Percentiles rank a stretch among this genome's conserved stretches.
Evolutionary conservation across 1,140 invertebrate species (phyloP).

Genomic region (Probaryconus sp.): DNA sequence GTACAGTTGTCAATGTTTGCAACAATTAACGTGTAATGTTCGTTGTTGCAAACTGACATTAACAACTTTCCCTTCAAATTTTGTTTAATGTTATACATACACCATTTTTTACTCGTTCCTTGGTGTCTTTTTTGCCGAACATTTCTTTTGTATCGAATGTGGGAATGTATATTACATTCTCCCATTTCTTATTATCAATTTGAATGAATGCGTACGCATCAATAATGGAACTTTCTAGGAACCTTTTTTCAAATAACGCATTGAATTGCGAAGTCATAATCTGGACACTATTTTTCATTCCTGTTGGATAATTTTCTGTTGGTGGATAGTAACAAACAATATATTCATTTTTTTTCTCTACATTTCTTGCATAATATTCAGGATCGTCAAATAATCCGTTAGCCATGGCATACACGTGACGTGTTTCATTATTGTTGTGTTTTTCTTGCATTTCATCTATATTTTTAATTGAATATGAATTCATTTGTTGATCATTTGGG

Average conservation of each 20-base stretch:
- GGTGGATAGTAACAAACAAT: background rate
- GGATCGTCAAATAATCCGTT: slow-evolving; percentile 23
- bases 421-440: slow-evolving; percentile 3
- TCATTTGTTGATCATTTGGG: no score
- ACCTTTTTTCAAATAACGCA: background rate
- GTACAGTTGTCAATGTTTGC: background rate
- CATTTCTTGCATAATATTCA: slow-evolving; percentile 6
- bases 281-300: no score
- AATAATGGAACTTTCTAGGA: background rate
- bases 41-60: background rate
- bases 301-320: background rate
- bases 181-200: background rate
- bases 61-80: background rate
- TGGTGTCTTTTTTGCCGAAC: background rate
- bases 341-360: background rate
- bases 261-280: background rate
- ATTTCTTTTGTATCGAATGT: background rate
- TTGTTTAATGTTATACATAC: slow-evolving; percentile 8
- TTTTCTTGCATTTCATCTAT: no score
- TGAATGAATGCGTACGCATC: slow-evolving; percentile 1
- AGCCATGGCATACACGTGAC: background rate
- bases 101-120: background rate
- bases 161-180: slow-evolving; percentile 1
- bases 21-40: slow-evolving; percentile 4
- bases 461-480: no score